Percentiles rank a stretch among this genome's conserved stretches.
These are phyloP conservation scores for Amiota mariae DNA, from an alignment of 2,888 invertebrate species.

Conservation along the genomic window DNA sequence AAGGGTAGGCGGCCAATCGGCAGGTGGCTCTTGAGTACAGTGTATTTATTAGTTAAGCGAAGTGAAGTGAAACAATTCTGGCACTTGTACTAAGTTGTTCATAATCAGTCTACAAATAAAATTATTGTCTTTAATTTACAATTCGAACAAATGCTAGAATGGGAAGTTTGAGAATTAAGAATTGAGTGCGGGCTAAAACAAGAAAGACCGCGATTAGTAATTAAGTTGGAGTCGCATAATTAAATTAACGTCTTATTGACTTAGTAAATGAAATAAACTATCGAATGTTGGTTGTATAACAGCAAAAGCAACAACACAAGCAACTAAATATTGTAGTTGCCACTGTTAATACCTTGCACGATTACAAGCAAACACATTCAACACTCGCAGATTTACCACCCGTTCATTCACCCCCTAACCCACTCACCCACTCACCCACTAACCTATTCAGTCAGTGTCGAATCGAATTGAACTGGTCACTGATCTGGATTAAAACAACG, in stretches of 20 bases:
- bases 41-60: too few species aligned
- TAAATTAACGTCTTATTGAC: conserved; percentile 68
- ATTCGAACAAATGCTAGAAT: conserved; percentile 37
- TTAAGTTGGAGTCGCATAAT: conserved; percentile 68
- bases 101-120: conserved; percentile 21
- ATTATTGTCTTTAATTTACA: conserved; percentile 53
- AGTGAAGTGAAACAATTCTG: background rate
- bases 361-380: background rate
- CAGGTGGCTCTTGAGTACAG: background rate
- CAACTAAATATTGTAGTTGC: conserved; percentile 22
- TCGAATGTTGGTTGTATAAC: background rate
- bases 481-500: conserved; percentile 59
- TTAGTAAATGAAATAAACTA: conserved; percentile 29
- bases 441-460: conserved; percentile 41
- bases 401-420: background rate
- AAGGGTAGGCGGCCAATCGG: background rate
- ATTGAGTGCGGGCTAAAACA: conserved; percentile 18
- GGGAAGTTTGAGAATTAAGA: background rate
- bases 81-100: background rate
- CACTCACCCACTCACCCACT: conserved; percentile 16
- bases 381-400: conserved; percentile 4
- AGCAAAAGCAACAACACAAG: conserved; percentile 18
- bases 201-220: conserved; percentile 51
- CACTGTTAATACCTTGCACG: conserved; percentile 2
- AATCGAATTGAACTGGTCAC: conserved; percentile 61